Percentiles rank a stretch among this genome's conserved stretches.
These are phyloP conservation scores for Tipula lateralis DNA, from an alignment of 2,888 invertebrate genomes.

Conservation along the genomic window DNA sequence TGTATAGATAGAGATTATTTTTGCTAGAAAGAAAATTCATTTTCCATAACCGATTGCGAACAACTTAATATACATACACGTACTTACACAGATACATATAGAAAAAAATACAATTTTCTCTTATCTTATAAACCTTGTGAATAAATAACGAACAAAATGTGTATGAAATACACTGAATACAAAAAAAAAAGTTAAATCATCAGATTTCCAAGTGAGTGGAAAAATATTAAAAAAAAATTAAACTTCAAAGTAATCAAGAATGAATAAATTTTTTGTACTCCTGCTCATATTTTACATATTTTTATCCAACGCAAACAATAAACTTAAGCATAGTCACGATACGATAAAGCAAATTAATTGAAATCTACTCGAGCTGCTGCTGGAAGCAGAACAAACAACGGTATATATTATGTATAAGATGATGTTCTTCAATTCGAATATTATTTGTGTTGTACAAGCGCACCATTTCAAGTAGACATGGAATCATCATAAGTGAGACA, in stretches of 20 bases:
- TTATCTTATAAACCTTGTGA: conserved; percentile 11
- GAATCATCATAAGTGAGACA: background rate
- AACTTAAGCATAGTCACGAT: background rate
- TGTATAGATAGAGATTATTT: background rate
- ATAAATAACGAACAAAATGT: conserved; percentile 1
- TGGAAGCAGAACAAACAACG: background rate
- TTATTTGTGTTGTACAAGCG: background rate
- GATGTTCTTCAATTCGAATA: background rate
- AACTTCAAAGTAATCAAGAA: conserved; percentile 24
- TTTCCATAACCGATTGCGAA: background rate
- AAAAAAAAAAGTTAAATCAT: conserved; percentile 11
- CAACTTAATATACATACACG: conserved; percentile 1
- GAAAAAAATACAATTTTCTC: conserved; percentile 12
- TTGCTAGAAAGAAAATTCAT: background rate
- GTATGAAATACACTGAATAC: background rate
- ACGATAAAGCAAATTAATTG: conserved; percentile 1
- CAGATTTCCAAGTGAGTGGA: conserved; percentile 11
- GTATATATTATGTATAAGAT: background rate
- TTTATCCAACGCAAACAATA: background rate
- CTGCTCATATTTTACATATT: background rate
- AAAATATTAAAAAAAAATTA: conserved; percentile 14
- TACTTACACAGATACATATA: too few relatives aligned
- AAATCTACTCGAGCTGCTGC: background rate
- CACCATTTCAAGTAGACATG: background rate
- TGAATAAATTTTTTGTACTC: conserved; percentile 2